Conservation (phyloP, 2,888 invertebrate species). For the Emmelina monodactyla region DNA sequence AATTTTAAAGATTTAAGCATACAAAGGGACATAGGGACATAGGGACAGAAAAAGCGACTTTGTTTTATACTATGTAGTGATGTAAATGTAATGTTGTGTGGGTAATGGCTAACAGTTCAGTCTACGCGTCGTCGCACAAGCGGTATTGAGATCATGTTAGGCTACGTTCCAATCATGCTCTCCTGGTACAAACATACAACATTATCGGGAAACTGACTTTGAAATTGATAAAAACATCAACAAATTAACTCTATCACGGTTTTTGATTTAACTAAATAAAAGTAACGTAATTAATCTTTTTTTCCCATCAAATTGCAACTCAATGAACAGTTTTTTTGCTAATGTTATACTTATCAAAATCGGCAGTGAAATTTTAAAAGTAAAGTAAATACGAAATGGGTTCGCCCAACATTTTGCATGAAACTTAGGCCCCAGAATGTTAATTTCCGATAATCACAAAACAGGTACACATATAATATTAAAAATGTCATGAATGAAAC, state of each 20-base stretch:
- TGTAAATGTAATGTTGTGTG: too few species aligned
- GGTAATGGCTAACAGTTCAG: slow-evolving; percentile 34
- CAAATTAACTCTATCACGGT: too few species aligned
- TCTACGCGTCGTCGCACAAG: slow-evolving; percentile 32
- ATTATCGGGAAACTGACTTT: slow-evolving; percentile 1
- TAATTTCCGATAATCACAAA: slow-evolving; percentile 26
- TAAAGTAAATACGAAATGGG: background rate
- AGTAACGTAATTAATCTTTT: too few species aligned
- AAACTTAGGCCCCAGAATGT: slow-evolving; percentile 19
- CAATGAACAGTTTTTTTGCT: background rate
- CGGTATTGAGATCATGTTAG: slow-evolving; percentile 40
- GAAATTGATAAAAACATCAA: too few species aligned
- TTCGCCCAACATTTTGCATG: background rate
- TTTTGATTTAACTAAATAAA: too few species aligned
- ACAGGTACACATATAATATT: slow-evolving; percentile 49
- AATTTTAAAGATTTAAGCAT: too few species aligned
- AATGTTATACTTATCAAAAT: background rate
- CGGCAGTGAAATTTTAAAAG: background rate
- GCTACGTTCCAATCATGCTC: slow-evolving; percentile 23
- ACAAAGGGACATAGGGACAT: too few species aligned
- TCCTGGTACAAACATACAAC: slow-evolving; percentile 22
- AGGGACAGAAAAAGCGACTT: too few species aligned
- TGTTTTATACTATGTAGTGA: too few species aligned
- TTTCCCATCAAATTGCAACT: too few species aligned
- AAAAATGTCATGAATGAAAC: slow-evolving; percentile 40